Evolutionary conservation across 2,888 invertebrate species (phyloP).

Genomic region (Diplazon laetatorius): DNA sequence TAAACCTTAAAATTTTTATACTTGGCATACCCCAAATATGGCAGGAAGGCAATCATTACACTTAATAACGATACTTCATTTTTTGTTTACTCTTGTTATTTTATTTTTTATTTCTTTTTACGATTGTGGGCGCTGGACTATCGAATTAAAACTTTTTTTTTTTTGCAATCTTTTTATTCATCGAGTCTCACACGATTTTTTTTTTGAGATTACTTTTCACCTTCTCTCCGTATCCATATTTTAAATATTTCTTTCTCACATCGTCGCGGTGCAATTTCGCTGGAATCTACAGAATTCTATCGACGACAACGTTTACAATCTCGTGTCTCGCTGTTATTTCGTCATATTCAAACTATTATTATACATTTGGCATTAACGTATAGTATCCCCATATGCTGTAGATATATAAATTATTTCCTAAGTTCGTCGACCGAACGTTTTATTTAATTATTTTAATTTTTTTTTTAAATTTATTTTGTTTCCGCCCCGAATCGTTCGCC

Average conservation of each 20-base stretch:
- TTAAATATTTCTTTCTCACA: slow-evolving; percentile 52
- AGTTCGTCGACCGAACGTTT: slow-evolving; percentile 58
- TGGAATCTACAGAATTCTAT: background rate
- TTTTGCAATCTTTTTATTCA: too few relatives aligned
- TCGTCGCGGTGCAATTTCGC: slow-evolving; percentile 57
- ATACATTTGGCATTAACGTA: slow-evolving; percentile 82
- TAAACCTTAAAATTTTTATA: slow-evolving; percentile 83
- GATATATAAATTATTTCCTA: slow-evolving; percentile 77
- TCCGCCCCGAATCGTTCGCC: slow-evolving; percentile 15
- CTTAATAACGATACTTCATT: slow-evolving; percentile 73
- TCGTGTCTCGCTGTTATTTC: slow-evolving; percentile 10
- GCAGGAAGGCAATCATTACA: slow-evolving; percentile 87
- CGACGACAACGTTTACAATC: background rate
- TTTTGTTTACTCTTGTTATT: slow-evolving; percentile 49
- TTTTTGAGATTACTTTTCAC: slow-evolving; percentile 23
- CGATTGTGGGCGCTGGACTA: slow-evolving; percentile 66
- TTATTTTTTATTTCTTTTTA: slow-evolving; percentile 62
- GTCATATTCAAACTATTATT: slow-evolving; percentile 78
- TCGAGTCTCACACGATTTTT: slow-evolving; percentile 39
- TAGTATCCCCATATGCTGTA: slow-evolving; percentile 80
- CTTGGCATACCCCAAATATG: slow-evolving; percentile 86
- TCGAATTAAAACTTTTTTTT: slow-evolving; percentile 54
- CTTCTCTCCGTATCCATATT: slow-evolving; percentile 24
- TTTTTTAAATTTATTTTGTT: too few relatives aligned
- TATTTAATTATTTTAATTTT: too few relatives aligned